Evolutionary conservation across 2,113 vertebrate genomes (phyloP).

Genomic region (Euleptes europaea): DNA sequence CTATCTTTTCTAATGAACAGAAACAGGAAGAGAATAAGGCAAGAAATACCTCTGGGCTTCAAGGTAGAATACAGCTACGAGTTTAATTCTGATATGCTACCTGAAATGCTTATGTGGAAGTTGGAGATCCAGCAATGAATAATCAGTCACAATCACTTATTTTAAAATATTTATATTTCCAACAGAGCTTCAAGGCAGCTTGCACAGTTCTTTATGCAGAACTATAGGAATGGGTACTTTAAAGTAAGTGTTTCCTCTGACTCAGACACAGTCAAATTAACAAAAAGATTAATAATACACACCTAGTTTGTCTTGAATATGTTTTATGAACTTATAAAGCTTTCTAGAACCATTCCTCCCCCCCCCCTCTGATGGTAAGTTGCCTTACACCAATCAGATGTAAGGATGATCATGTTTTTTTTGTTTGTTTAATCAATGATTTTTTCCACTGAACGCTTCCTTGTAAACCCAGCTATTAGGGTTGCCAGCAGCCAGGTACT

Average conservation of each 20-base stretch:
- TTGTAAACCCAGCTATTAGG: too few relatives aligned
- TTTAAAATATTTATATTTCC: background rate
- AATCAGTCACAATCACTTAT: background rate
- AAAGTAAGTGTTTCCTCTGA: constrained; percentile 24
- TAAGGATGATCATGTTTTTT: too few relatives aligned
- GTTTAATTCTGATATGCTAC: background rate
- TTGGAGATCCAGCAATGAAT: background rate
- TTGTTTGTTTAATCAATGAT: too few relatives aligned
- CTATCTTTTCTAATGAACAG: constrained; percentile 1
- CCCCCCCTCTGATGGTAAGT: too few relatives aligned
- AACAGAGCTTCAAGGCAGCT: too few relatives aligned
- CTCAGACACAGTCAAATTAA: constrained; percentile 51
- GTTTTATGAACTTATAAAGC: too few relatives aligned
- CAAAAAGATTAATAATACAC: constrained; percentile 38
- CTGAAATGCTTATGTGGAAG: constrained; percentile 16
- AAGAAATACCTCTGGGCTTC: background rate
- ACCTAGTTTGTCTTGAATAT: too few relatives aligned
- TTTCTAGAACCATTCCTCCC: too few relatives aligned
- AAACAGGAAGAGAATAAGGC: background rate
- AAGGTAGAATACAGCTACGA: background rate
- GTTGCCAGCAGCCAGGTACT: too few relatives aligned
- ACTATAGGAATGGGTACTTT: constrained; percentile 7
- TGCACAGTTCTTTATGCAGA: too few relatives aligned
- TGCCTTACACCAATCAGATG: too few relatives aligned
- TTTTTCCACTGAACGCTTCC: too few relatives aligned